Evolutionary conservation across 1,140 invertebrate species (phyloP).

Genomic region (Propsilocerus akamusi): DNA sequence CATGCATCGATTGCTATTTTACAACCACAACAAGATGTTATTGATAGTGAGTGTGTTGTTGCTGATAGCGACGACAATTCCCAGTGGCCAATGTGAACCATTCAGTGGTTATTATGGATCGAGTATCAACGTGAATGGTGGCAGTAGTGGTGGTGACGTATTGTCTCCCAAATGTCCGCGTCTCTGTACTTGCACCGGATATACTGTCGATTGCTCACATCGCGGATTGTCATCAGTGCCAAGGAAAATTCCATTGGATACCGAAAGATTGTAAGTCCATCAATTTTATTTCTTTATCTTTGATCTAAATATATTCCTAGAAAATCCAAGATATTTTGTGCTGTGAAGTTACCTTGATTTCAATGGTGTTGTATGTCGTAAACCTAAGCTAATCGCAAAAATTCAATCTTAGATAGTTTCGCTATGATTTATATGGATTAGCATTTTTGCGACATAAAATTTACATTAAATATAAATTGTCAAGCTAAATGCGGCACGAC

Average conservation of each 20-base stretch:
- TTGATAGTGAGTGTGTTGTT: not conserved
- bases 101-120: conserved; percentile 1
- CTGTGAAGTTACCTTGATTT: too few relatives aligned
- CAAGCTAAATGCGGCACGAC: not conserved
- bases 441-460: not conserved
- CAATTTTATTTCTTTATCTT: conserved; percentile 5
- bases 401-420: not conserved
- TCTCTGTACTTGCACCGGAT: conserved; percentile 56
- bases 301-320: not conserved
- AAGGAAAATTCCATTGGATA: conserved; percentile 47
- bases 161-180: conserved; percentile 41
- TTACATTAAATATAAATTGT: not conserved
- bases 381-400: not conserved
- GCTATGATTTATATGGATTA: not conserved
- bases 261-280: conserved; percentile 66
- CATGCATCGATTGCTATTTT: conserved; percentile 1
- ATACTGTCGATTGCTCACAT: conserved; percentile 64
- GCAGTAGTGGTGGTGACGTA: not conserved
- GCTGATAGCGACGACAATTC: not conserved
- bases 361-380: too few relatives aligned
- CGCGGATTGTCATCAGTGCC: conserved; percentile 61
- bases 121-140: conserved; percentile 1
- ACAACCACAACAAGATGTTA: conserved; percentile 2
- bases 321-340: too few relatives aligned
- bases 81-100: not conserved